phyloP scores from a whole-genome alignment of 92 coral and sea anemone species.

The Isaurus tuberculatus region DNA sequence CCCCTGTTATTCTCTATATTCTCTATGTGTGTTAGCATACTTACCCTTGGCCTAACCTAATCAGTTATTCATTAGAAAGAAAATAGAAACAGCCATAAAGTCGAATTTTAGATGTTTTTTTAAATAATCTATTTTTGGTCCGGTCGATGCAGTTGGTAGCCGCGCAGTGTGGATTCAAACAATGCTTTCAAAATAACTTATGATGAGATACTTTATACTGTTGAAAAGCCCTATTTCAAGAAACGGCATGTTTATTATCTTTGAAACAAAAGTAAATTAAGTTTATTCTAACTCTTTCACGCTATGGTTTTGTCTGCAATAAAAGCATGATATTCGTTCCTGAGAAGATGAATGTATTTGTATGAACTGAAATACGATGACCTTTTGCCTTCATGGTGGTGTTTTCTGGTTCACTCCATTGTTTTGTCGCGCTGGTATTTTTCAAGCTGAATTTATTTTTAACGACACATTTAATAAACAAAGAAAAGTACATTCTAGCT shows the following conservation, averaged over 20 bases:
- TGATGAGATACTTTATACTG: not conserved
- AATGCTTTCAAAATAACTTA: not conserved
- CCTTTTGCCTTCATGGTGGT: too few relatives aligned
- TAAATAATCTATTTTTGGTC: not conserved
- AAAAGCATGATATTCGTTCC: not conserved
- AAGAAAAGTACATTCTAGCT: not conserved
- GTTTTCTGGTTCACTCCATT: too few relatives aligned
- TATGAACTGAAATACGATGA: too few relatives aligned
- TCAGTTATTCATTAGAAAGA: not conserved
- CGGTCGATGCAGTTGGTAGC: not conserved
- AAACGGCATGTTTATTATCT: not conserved
- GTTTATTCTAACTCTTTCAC: not conserved
- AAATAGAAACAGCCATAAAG: not conserved
- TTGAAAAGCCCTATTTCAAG: not conserved
- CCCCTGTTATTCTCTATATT: not conserved
- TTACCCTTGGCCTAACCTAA: not conserved
- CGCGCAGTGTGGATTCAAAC: not conserved
- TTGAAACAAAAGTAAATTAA: not conserved
- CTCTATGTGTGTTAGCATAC: not conserved
- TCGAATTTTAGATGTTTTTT: not conserved
- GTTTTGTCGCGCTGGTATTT: not conserved
- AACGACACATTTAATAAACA: not conserved
- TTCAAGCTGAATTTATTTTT: not conserved
- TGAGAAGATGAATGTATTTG: too few relatives aligned
- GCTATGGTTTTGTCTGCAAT: not conserved